A percentile compares a stretch with the other conserved stretches of the same genome.
phyloP scores from a whole-genome alignment of 2,113 vertebrate species.

The Cyphomyrus plagiostoma region DNA sequence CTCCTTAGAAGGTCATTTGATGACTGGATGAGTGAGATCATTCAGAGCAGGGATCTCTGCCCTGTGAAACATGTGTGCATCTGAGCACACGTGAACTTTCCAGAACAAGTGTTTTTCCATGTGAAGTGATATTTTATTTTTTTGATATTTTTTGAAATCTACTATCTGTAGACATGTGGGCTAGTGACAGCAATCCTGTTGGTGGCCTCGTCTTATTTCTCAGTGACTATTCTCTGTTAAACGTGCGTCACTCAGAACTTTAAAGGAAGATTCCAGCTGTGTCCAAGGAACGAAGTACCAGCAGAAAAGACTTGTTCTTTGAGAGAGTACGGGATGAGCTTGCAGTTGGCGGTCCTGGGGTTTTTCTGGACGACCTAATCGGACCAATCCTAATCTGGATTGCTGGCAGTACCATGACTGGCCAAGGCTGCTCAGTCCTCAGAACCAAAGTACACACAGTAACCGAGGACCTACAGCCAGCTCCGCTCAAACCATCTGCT shows the following conservation, averaged over 20 bases:
- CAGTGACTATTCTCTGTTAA: background rate
- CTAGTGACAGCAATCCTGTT: background rate
- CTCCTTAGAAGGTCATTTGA: background rate
- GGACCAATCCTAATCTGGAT: background rate
- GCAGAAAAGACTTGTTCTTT: background rate
- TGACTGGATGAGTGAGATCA: background rate
- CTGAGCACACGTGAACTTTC: background rate
- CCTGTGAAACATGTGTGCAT: background rate
- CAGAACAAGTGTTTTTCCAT: background rate
- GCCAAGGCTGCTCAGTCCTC: background rate
- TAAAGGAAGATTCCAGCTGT: background rate
- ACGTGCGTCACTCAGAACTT: background rate
- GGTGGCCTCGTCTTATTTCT: background rate
- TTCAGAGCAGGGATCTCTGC: background rate
- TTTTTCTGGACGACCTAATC: background rate
- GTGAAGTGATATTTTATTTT: background rate
- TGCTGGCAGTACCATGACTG: background rate
- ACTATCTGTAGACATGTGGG: background rate
- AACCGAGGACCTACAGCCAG: background rate
- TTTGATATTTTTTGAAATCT: too few species aligned
- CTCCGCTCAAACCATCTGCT: background rate
- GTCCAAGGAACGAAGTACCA: background rate
- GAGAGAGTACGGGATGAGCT: background rate
- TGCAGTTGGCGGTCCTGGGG: background rate
- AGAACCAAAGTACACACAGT: background rate